Percentiles rank a stretch among this genome's conserved stretches.
Evolutionary conservation across 2,113 vertebrate genomes (phyloP).

Genomic region (Redunca redunca): DNA sequence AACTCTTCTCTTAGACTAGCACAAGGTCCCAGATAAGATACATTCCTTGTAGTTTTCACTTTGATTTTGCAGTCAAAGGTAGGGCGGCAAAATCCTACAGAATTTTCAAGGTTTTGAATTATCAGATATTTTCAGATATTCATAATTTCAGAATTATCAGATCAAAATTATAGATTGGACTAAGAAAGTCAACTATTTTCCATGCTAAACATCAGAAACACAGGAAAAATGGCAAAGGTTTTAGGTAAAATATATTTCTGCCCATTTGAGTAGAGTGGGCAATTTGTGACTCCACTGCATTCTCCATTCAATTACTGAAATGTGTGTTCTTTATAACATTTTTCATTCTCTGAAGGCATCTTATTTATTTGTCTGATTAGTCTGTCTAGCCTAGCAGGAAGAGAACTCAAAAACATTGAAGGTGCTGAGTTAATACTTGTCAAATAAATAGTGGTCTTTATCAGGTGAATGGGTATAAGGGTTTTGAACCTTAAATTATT

Average conservation of each 20-base stretch:
- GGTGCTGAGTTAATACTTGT: neutral
- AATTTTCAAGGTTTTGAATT: neutral
- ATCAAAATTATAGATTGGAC: neutral
- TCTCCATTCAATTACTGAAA: neutral
- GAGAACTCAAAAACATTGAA: neutral
- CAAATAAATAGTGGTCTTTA: neutral
- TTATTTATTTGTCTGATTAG: neutral
- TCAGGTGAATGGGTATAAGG: neutral
- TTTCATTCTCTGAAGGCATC: neutral
- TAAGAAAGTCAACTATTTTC: neutral
- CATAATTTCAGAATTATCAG: neutral
- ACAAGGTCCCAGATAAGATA: neutral
- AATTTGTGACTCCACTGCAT: neutral
- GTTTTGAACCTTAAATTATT: neutral
- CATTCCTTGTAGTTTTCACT: neutral
- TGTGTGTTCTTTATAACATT: neutral
- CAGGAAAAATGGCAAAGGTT: neutral
- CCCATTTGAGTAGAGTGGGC: neutral
- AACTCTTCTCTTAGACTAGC: neutral
- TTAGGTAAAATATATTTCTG: conserved; percentile 3
- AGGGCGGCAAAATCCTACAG: neutral
- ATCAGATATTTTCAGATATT: neutral
- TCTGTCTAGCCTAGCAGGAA: neutral
- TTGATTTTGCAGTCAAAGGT: neutral
- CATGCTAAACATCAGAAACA: neutral